Conservation (phyloP, 2,888 invertebrate species). For the Ochropacha duplaris region DNA sequence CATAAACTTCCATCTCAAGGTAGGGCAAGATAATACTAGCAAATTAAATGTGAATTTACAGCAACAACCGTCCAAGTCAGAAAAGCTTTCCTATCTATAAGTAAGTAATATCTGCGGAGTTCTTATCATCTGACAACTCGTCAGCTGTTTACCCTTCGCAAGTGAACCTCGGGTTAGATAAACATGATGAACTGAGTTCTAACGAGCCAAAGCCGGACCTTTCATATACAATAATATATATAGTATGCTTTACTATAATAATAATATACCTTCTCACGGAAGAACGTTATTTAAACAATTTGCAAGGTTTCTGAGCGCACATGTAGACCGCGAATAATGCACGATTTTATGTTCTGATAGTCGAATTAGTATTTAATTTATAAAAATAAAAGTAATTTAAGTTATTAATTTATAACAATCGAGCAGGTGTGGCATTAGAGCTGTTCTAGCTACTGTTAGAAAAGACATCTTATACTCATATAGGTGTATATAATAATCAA, state of each 20-base stretch:
- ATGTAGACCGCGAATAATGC: background rate
- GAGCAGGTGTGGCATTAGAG: too few relatives aligned
- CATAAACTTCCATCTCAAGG: too few relatives aligned
- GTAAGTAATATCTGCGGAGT: background rate
- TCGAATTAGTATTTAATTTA: background rate
- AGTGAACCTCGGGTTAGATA: background rate
- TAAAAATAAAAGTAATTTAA: too few relatives aligned
- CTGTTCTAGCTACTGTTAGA: too few relatives aligned
- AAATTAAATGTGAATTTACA: too few relatives aligned
- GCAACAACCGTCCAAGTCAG: too few relatives aligned
- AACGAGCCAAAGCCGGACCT: background rate
- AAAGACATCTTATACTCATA: too few relatives aligned
- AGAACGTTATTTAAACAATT: background rate
- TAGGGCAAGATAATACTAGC: too few relatives aligned
- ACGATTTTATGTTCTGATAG: background rate
- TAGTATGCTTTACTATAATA: background rate
- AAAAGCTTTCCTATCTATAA: too few relatives aligned
- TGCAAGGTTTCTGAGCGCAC: background rate
- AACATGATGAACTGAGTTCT: background rate
- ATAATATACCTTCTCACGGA: background rate
- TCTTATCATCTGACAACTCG: background rate
- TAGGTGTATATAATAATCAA: too few relatives aligned
- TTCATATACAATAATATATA: background rate
- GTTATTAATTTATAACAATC: too few relatives aligned
- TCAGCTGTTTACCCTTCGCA: background rate